A percentile compares a stretch with the other conserved stretches of the same genome.
Conservation (phyloP, 2,113 vertebrate genomes). For the Promerops cafer region DNA sequence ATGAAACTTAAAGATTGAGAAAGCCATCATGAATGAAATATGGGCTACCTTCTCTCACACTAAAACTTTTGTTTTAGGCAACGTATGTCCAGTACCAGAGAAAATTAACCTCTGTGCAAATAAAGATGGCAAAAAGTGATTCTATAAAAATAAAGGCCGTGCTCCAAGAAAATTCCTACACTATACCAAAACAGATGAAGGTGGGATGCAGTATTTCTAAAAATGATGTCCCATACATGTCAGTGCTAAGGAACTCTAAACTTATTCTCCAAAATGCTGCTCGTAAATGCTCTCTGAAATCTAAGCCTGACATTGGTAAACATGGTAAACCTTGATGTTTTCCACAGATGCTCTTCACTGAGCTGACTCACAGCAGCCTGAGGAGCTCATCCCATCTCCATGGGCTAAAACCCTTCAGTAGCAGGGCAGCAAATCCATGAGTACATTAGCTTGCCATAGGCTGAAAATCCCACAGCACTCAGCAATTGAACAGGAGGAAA, state of each 20-base stretch:
- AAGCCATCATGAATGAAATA: neutral
- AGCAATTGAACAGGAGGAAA: conserved; percentile 47
- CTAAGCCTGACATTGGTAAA: neutral
- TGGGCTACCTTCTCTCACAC: neutral
- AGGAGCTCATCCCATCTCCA: neutral
- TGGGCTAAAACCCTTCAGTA: neutral
- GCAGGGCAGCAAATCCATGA: accelerated
- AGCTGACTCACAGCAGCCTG: neutral
- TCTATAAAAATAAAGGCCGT: neutral
- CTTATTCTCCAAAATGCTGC: neutral
- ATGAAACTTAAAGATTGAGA: neutral
- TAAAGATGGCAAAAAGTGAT: neutral
- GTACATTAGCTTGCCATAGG: neutral
- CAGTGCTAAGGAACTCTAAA: neutral
- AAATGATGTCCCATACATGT: accelerated
- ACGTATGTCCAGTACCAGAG: neutral
- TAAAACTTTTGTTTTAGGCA: neutral
- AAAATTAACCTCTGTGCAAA: neutral
- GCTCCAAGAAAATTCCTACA: neutral
- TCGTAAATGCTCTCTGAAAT: neutral
- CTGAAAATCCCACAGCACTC: neutral
- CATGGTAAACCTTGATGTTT: neutral
- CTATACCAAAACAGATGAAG: neutral
- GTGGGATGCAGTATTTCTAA: neutral
- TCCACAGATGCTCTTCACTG: neutral